Percentiles rank a stretch among this genome's conserved stretches.
phyloP scores from a whole-genome alignment of 2,113 vertebrate species.

The Platycercus adscitus region DNA sequence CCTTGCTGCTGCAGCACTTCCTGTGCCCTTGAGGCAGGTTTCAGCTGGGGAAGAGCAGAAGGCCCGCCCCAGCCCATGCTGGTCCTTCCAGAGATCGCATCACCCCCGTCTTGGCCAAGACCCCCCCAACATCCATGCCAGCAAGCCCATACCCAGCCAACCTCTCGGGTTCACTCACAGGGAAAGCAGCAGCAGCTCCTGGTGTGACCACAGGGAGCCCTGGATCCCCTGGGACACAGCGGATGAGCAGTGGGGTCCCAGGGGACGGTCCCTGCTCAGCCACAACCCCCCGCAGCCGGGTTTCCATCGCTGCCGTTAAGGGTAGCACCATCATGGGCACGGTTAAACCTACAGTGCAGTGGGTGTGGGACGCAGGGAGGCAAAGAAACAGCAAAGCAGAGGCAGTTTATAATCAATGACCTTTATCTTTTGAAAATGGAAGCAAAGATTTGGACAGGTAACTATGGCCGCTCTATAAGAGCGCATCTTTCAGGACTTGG shows the following conservation, averaged over 20 bases:
- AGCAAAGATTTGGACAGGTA: constrained; percentile 76
- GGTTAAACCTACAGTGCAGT: not conserved
- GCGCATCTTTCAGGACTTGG: constrained; percentile 58
- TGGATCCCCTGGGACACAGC: not conserved
- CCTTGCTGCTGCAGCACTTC: not conserved
- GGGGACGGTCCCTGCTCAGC: too few relatives aligned
- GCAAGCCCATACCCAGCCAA: not conserved
- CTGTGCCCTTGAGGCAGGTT: not conserved
- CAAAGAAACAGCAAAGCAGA: not conserved
- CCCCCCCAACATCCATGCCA: not conserved
- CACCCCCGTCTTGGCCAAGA: accelerated
- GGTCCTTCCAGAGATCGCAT: accelerated
- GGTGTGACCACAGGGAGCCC: accelerated
- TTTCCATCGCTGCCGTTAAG: accelerated
- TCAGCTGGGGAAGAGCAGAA: not conserved
- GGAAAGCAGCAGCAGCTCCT: not conserved
- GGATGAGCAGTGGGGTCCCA: not conserved
- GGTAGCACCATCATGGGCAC: accelerated
- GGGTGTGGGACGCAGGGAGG: not conserved
- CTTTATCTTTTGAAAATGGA: constrained; percentile 79
- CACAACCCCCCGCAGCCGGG: accelerated
- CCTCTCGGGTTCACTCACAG: accelerated
- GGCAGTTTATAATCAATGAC: constrained; percentile 72
- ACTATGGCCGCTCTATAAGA: constrained; percentile 78
- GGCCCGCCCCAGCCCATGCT: too few relatives aligned